Evolutionary conservation across 2,113 vertebrate species (phyloP).

Genomic region (Calidris pugnax): DNA sequence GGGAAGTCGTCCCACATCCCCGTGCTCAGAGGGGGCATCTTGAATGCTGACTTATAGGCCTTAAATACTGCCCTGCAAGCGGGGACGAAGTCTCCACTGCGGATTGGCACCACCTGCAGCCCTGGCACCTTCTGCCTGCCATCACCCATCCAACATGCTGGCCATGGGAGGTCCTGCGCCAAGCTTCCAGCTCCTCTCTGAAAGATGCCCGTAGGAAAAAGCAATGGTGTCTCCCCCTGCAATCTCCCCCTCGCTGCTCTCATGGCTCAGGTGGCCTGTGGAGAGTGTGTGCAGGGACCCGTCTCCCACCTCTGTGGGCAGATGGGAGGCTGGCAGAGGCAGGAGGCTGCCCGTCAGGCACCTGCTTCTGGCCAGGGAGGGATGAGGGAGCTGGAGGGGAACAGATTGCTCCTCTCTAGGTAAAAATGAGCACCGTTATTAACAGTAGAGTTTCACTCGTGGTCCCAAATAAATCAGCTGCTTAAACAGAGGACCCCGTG

Average conservation of each 20-base stretch:
- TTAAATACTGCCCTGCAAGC: background rate
- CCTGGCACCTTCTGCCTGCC: background rate
- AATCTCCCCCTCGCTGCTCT: background rate
- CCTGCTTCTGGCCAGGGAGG: background rate
- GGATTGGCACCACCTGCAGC: background rate
- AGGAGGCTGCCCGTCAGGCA: background rate
- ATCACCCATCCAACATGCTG: accelerated
- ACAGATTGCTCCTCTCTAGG: accelerated
- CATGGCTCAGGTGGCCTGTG: background rate
- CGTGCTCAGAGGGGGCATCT: background rate
- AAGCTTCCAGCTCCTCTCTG: background rate
- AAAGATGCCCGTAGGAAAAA: background rate
- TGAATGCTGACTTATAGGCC: background rate
- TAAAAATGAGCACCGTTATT: background rate
- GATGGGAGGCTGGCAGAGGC: accelerated
- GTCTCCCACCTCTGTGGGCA: accelerated
- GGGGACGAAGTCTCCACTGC: accelerated
- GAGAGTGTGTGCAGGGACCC: accelerated
- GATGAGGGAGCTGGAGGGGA: background rate
- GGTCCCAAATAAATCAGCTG: background rate
- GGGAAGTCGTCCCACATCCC: accelerated
- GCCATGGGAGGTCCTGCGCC: accelerated
- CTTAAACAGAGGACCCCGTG: background rate
- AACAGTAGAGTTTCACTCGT: accelerated
- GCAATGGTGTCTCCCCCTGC: background rate